A percentile compares a stretch with the other conserved stretches of the same genome.
phyloP scores from a whole-genome alignment of 2,888 invertebrate genomes.

The Pseudococcus viburni region DNA sequence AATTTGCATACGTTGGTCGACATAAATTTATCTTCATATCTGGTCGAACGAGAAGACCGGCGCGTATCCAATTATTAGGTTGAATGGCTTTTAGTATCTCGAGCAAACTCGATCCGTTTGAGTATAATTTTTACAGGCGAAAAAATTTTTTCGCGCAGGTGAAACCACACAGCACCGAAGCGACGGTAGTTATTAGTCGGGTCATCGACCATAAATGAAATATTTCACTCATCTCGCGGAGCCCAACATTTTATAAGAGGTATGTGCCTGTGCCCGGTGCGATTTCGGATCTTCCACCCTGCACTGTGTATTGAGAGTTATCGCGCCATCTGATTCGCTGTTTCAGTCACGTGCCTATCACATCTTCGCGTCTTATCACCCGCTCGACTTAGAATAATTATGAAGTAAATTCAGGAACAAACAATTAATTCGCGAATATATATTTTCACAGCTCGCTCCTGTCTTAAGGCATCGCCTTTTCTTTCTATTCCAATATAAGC shows the following conservation, averaged over 20 bases:
- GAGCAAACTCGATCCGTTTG: not conserved
- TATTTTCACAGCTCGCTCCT: too few relatives aligned
- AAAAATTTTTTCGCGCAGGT: slow-evolving; percentile 19
- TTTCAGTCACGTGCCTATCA: too few relatives aligned
- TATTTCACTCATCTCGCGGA: not conserved
- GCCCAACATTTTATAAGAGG: not conserved
- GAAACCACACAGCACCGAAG: not conserved
- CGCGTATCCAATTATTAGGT: slow-evolving; percentile 23
- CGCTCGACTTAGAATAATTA: too few relatives aligned
- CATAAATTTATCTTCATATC: not conserved
- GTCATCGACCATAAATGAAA: slow-evolving; percentile 40
- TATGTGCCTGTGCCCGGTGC: not conserved
- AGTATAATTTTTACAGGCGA: not conserved
- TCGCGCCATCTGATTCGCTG: too few relatives aligned
- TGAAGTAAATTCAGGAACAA: too few relatives aligned
- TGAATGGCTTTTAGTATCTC: not conserved
- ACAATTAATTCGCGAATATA: too few relatives aligned
- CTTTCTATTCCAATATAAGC: too few relatives aligned
- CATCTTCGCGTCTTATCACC: too few relatives aligned
- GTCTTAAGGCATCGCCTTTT: too few relatives aligned
- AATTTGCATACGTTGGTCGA: not conserved
- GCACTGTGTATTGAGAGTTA: too few relatives aligned
- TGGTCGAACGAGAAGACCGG: not conserved
- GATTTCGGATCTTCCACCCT: too few relatives aligned
- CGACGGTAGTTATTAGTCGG: slow-evolving; percentile 35